phyloP scores from a whole-genome alignment of 2,888 invertebrate species.

The Laspeyria flexula region DNA sequence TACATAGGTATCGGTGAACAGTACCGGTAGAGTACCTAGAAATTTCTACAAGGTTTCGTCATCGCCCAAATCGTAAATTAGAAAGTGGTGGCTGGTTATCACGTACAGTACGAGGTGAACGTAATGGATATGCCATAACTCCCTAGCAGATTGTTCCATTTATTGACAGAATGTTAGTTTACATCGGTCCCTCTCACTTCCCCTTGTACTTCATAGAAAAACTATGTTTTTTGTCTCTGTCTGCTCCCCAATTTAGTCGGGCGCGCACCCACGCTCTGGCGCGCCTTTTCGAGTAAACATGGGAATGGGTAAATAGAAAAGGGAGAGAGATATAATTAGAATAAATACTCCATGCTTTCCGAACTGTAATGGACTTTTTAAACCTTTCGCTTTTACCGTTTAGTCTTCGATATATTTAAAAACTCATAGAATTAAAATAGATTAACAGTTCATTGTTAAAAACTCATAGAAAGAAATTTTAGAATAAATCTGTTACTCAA shows the following conservation, averaged over 20 bases:
- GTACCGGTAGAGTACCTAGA: slow-evolving; percentile 12
- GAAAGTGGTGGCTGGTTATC: slow-evolving; percentile 72
- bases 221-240: slow-evolving; percentile 73
- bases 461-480: background rate
- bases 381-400: slow-evolving; percentile 7
- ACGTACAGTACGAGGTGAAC: slow-evolving; percentile 56
- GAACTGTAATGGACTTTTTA: slow-evolving; percentile 45
- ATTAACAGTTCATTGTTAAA: background rate
- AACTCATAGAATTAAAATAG: too few species aligned
- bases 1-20: slow-evolving; percentile 1
- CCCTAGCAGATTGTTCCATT: slow-evolving; percentile 66
- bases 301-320: slow-evolving; percentile 81
- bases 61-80: slow-evolving; percentile 56
- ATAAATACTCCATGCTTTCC: slow-evolving; percentile 71
- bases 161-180: slow-evolving; percentile 73
- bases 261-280: slow-evolving; percentile 78
- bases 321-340: slow-evolving; percentile 83
- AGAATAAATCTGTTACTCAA: background rate
- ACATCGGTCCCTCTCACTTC: slow-evolving; percentile 63
- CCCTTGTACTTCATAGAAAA: slow-evolving; percentile 56
- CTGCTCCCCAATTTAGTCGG: slow-evolving; percentile 79
- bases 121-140: slow-evolving; percentile 72
- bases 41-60: slow-evolving; percentile 40
- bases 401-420: background rate
- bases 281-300: slow-evolving; percentile 83